Evolutionary conservation across 2,888 invertebrate genomes (phyloP).

Genomic region (Polyommatus icarus): DNA sequence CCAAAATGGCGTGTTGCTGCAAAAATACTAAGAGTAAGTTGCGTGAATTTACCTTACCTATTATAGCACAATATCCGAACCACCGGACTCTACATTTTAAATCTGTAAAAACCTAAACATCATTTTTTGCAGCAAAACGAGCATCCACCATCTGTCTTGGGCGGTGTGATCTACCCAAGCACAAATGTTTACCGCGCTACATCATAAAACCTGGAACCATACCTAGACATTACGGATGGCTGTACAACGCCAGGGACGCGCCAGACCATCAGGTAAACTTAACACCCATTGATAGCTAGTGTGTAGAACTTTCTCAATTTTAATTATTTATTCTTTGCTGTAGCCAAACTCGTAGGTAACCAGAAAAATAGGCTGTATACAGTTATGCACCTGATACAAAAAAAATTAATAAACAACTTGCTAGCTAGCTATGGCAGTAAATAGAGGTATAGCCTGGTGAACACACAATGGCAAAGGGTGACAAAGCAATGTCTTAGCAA

Average conservation of each 20-base stretch:
- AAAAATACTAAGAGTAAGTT: slow-evolving; percentile 55
- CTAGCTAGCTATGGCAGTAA: too few species aligned
- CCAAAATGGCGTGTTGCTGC: slow-evolving; percentile 62
- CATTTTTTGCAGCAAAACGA: slow-evolving; percentile 52
- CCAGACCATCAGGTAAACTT: slow-evolving; percentile 66
- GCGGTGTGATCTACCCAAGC: slow-evolving; percentile 68
- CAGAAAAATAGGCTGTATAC: too few species aligned
- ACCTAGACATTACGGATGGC: slow-evolving; percentile 73
- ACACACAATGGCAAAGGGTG: too few species aligned
- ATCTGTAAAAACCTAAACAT: neutral
- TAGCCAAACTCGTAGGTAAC: too few species aligned
- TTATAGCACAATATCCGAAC: neutral
- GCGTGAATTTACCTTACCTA: too few species aligned
- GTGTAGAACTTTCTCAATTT: too few species aligned
- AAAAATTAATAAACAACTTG: too few species aligned
- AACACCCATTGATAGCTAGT: too few species aligned
- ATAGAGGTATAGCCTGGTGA: too few species aligned
- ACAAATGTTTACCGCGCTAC: slow-evolving; percentile 61
- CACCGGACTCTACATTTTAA: neutral
- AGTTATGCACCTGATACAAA: too few species aligned
- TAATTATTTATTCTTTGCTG: too few species aligned
- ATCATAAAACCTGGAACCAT: slow-evolving; percentile 65
- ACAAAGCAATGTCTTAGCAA: too few species aligned
- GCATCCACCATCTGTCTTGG: slow-evolving; percentile 64
- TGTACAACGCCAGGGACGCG: slow-evolving; percentile 66